Evolutionary conservation across 2,888 invertebrate genomes (phyloP).

Genomic region (Hypselothyrea guttata): DNA sequence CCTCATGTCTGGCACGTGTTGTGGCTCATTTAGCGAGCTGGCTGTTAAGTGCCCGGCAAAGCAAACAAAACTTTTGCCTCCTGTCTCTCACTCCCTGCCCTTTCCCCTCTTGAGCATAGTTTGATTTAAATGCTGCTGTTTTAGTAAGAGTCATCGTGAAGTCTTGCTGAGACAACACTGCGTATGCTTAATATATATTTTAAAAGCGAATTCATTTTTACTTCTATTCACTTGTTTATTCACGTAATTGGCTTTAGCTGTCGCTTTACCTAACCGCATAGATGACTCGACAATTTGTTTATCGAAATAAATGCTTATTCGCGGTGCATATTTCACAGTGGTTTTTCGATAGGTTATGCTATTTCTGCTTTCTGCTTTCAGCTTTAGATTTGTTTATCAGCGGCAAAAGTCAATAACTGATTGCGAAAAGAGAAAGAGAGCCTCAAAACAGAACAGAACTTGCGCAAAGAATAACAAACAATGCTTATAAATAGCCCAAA

Average conservation of each 20-base stretch:
- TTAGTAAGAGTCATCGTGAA: slow-evolving; percentile 42
- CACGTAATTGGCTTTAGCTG: slow-evolving; percentile 39
- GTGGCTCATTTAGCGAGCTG: slow-evolving; percentile 51
- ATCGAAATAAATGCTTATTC: no score
- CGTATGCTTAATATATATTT: slow-evolving; percentile 18
- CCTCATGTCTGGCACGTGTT: slow-evolving; percentile 51
- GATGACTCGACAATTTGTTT: slow-evolving; percentile 53
- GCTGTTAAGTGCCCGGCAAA: slow-evolving; percentile 44
- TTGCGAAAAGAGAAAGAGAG: slow-evolving; percentile 34
- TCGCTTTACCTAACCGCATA: slow-evolving; percentile 25
- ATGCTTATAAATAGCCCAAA: slow-evolving; percentile 51
- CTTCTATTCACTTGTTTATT: slow-evolving; percentile 22
- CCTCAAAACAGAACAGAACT: slow-evolving; percentile 12
- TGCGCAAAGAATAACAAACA: slow-evolving; percentile 27
- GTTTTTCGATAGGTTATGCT: slow-evolving; percentile 17
- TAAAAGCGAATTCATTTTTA: slow-evolving; percentile 1
- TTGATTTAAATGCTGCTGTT: slow-evolving; percentile 26
- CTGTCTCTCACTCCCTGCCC: slow-evolving; percentile 11
- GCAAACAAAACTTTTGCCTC: slow-evolving; percentile 20
- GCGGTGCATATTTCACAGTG: not conserved
- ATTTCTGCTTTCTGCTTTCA: slow-evolving; percentile 12
- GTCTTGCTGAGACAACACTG: slow-evolving; percentile 30
- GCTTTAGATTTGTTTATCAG: slow-evolving; percentile 36
- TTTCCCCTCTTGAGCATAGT: not conserved
- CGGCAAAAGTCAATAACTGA: slow-evolving; percentile 72